Conservation (phyloP, 2,888 invertebrate species). For the Xestia sexstrigata region DNA sequence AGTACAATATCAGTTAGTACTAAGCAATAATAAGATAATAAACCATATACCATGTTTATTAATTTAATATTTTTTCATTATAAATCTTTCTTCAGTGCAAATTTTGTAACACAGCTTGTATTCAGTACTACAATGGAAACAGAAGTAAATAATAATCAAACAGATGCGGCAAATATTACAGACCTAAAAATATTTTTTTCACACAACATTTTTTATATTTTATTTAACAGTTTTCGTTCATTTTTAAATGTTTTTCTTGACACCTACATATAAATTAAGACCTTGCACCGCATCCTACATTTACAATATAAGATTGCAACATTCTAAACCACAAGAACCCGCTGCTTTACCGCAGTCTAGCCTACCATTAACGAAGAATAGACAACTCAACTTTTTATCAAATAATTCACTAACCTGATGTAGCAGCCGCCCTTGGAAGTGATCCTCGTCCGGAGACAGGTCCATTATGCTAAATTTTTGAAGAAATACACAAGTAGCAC, state of each 20-base stretch:
- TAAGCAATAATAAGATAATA: neutral
- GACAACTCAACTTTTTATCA: conserved; percentile 26
- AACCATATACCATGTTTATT: fast-evolving
- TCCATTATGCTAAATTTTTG: conserved; percentile 86
- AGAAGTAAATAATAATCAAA: neutral
- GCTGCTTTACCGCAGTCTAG: neutral
- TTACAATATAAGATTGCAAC: conserved; percentile 45
- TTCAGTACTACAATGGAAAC: neutral
- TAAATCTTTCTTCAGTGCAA: fast-evolving
- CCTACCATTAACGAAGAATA: neutral
- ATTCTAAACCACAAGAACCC: conserved; percentile 28
- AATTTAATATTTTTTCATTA: conserved; percentile 22
- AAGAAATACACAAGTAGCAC: conserved; percentile 72
- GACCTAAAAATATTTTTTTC: neutral
- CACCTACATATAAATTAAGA: conserved; percentile 1
- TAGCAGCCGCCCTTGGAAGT: conserved; percentile 94
- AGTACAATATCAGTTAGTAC: neutral
- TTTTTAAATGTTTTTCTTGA: neutral
- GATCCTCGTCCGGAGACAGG: conserved; percentile 95
- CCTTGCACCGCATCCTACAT: conserved; percentile 62
- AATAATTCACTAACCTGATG: conserved; percentile 91
- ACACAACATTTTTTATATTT: neutral
- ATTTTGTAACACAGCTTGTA: neutral
- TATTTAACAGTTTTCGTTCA: neutral
- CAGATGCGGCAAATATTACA: conserved; percentile 8